Base-by-base conservation (phyloP, 2,888 invertebrate genomes). In the Drosophila sordidapex region DNA sequence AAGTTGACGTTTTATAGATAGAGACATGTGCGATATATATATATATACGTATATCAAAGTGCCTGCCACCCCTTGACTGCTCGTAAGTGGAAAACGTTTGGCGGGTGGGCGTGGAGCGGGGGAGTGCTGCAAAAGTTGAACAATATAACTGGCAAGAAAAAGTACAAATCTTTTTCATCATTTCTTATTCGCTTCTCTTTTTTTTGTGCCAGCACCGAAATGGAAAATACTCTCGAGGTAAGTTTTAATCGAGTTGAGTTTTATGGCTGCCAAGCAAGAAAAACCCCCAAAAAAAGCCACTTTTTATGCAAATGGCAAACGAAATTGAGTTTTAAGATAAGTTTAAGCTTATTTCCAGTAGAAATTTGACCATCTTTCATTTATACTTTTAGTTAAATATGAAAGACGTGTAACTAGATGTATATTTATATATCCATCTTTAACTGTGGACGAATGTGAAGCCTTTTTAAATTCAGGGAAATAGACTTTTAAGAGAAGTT, bases 1-100 rank as follows among this genome's bases (percentile, higher is more conserved):
- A 80, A 85, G 85, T 87, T 89, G 85, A 85, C 89, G 75, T 78
- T 89, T 87, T 89, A 85, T 89, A 87, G 89, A 87, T 85, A 84
- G 82, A 85, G 85, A 87, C 87, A 83, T 83, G 83, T 83, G 87
- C 87, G 87, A 64, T 67, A 80, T 68, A 82, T 70, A 82, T 70
- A 82, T 70, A 82, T 70, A 57, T 58, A 79, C 67, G 74, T 70
- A 82, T 70, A 66, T 76, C 79, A 80, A 71, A 68, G 61, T 59
- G 43, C 40, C 67, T 56, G 36, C 64, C 61, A 71, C 68, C 58
- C 77, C 61, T 70, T 51, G 60, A 59, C 66, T 59, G 29, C 51
- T 40, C 65, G 62, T 59, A 53, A 67, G 59, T 61, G 49, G 56
- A 40, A 58, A 57, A n/a, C 11, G 33, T 36, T 25, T 36, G 36